Conservation (phyloP, 2,797 vertebrate genomes). For the Sebastes matsubarae region DNA sequence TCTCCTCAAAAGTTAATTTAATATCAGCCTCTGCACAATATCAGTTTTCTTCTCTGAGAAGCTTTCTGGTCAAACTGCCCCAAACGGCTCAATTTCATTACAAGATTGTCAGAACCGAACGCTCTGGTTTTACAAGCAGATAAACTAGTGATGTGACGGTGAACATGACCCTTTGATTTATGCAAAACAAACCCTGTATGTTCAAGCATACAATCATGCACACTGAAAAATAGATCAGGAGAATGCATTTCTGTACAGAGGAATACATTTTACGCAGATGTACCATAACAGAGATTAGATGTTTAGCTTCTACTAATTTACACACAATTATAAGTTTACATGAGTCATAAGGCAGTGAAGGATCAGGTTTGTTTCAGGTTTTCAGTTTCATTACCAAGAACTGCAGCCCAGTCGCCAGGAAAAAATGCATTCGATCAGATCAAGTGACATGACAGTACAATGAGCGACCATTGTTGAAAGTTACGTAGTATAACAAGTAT, state of each 20-base stretch:
- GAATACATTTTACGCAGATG: not conserved
- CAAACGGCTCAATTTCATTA: not conserved
- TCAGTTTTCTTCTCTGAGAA: not conserved
- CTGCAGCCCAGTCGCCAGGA: no score
- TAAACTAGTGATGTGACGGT: not conserved
- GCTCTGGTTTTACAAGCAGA: not conserved
- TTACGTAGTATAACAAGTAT: accelerated
- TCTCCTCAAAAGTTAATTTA: not conserved
- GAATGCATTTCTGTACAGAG: not conserved
- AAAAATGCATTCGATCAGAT: no score
- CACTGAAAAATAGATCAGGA: not conserved
- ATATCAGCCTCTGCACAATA: not conserved
- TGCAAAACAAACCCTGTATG: not conserved
- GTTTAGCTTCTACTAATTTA: not conserved
- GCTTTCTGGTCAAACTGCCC: not conserved
- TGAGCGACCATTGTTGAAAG: no score
- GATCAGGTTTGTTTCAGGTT: not conserved
- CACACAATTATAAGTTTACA: not conserved
- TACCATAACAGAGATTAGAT: not conserved
- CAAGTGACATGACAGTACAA: no score
- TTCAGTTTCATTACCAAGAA: not conserved
- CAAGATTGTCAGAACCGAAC: not conserved
- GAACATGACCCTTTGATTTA: not conserved
- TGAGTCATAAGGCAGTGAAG: not conserved
- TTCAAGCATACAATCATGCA: no score